Percentiles rank a stretch among this genome's conserved stretches.
phyloP scores from a whole-genome alignment of 2,888 invertebrate genomes.

The Hyppa rectilinea region DNA sequence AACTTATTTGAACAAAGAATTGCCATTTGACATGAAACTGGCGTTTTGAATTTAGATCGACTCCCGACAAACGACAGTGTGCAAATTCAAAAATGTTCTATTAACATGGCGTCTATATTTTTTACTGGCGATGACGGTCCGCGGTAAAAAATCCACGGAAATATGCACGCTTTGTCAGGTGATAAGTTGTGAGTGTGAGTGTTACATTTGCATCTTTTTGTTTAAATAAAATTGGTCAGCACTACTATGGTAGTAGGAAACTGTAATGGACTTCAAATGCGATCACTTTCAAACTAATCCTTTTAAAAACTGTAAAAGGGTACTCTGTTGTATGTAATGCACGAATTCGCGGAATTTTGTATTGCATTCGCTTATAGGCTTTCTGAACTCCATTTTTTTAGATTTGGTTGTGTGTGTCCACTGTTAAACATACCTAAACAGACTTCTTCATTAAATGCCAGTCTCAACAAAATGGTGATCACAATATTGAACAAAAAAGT shows the following conservation, averaged over 20 bases:
- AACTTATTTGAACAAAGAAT: conserved; percentile 55
- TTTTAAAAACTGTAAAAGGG: conserved; percentile 28
- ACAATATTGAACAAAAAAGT: neutral
- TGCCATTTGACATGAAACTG: conserved; percentile 57
- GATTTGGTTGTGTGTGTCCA: neutral
- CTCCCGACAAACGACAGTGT: conserved; percentile 48
- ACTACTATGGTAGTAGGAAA: conserved; percentile 13
- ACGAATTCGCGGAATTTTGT: neutral
- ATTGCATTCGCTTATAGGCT: neutral
- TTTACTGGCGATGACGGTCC: conserved; percentile 55
- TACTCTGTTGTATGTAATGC: neutral
- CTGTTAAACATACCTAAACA: neutral
- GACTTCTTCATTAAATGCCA: neutral
- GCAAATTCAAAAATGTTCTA: conserved; percentile 58
- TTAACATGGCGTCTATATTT: conserved; percentile 47
- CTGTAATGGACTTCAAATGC: conserved; percentile 49
- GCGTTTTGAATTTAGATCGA: conserved; percentile 56
- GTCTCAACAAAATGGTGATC: neutral
- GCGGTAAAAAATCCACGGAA: conserved; percentile 44
- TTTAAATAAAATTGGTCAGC: conserved; percentile 49
- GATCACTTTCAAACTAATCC: conserved; percentile 44
- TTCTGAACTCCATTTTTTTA: neutral
- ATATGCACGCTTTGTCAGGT: conserved; percentile 54
- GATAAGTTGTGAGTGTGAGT: too few relatives aligned
- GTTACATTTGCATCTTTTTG: conserved; percentile 61